Evolutionary conservation across 1,140 invertebrate genomes (phyloP).

Genomic region (Araneus ventricosus): DNA sequence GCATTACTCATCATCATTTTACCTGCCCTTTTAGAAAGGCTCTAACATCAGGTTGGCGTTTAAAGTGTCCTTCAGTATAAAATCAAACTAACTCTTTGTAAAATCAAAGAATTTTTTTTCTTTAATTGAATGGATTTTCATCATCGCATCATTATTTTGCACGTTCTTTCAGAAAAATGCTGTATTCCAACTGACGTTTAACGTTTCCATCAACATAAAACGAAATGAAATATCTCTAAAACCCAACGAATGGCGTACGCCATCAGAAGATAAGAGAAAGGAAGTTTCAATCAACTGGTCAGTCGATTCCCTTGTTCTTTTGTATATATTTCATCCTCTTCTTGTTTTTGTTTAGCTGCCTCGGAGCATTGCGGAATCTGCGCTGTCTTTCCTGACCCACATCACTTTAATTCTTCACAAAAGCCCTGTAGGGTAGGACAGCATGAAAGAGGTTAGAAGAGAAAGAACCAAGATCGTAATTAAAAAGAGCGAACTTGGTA

Average conservation of each 20-base stretch:
- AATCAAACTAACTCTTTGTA: too few relatives aligned
- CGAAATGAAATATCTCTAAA: too few relatives aligned
- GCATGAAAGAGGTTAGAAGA: slow-evolving; percentile 36
- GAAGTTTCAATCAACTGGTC: slow-evolving; percentile 31
- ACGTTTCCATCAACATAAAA: too few relatives aligned
- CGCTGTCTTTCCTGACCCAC: slow-evolving; percentile 52
- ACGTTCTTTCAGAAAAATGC: too few relatives aligned
- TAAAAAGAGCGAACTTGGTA: slow-evolving; percentile 56
- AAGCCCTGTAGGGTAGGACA: slow-evolving; percentile 53
- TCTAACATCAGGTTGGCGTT: too few relatives aligned
- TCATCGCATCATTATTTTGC: too few relatives aligned
- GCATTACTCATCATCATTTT: too few relatives aligned
- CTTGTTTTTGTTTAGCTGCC: slow-evolving; percentile 36
- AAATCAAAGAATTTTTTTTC: too few relatives aligned
- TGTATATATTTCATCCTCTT: slow-evolving; percentile 42
- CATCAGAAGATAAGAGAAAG: background rate
- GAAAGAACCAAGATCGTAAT: slow-evolving; percentile 56
- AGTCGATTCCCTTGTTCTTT: slow-evolving; percentile 11
- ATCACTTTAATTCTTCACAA: slow-evolving; percentile 44
- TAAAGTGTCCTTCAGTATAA: too few relatives aligned
- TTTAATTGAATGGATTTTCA: too few relatives aligned
- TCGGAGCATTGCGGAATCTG: slow-evolving; percentile 19
- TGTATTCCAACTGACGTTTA: too few relatives aligned
- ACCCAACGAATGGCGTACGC: background rate
- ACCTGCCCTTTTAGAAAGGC: too few relatives aligned